Evolutionary conservation across 2,113 vertebrate genomes (phyloP), one percentile per base, ranked within the genome.

Genomic region (Gambusia holbrooki): DNA sequence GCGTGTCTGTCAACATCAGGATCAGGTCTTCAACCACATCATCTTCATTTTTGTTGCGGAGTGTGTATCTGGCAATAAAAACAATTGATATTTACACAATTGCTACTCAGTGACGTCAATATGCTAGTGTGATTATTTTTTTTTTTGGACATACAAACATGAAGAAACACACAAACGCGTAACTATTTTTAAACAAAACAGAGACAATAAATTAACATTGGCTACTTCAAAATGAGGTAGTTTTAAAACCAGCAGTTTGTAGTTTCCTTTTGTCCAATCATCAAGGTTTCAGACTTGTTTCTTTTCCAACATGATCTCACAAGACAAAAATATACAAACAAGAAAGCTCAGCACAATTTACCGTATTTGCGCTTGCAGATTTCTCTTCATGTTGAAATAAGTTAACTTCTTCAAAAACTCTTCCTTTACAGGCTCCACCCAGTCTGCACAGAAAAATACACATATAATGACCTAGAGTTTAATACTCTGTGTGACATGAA

Each of bases 361-460:
- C 92, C 90, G 72, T 74, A 95, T 95, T 84, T 95, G 94, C 75
- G 87, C 93, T 81, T 94, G 83, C 25, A 95, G 88, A 86, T 95
- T 95, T 80, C 91, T 93, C 81, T 94, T 95, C 81, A 95, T 77
- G 86, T 94, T 94, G 48, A 91, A 86, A 17, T 83, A 93, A 8
- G 93, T 94, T 79, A 95, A 87, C 75, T 95, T 95, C 89, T 94
- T 95, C 82, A 95, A 74, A 87, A 95, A 95, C 83, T 91, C 93
- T 0, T 42, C 30, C 83, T 93, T 94, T 17, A 95, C 93, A 1
- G 93, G 93, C 11, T 0, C 0, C 30, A 95, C 91, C 94, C 94
- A 95, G 5, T 92, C 94, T 95, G 51, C 13, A 30, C 0, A 68
- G 45, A 30, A 19, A 64, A 29, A 71, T 40, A 76, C 71, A 70